phyloP scores from a whole-genome alignment of 2,113 vertebrate genomes.

The Isichthys henryi region DNA sequence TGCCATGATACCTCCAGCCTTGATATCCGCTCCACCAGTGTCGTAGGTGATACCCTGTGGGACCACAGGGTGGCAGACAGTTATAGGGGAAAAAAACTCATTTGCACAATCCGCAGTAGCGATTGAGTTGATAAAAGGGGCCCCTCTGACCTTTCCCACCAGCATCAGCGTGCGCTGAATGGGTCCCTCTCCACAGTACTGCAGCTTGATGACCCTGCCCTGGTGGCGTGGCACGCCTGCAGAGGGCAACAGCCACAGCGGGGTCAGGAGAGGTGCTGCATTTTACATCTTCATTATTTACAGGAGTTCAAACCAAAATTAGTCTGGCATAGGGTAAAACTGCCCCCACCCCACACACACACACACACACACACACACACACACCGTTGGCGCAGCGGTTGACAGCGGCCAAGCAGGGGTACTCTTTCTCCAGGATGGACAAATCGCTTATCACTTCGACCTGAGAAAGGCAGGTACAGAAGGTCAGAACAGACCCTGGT shows the following conservation, averaged over 20 bases:
- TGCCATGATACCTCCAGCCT: constrained; percentile 68
- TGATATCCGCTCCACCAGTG: constrained; percentile 72
- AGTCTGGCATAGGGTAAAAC: background rate
- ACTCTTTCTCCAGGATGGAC: constrained; percentile 54
- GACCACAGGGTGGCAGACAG: background rate
- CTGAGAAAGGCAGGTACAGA: constrained; percentile 35
- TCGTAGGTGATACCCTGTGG: constrained; percentile 69
- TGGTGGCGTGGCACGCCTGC: constrained; percentile 64
- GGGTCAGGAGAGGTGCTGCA: background rate
- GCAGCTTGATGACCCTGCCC: constrained; percentile 62
- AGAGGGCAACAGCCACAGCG: background rate
- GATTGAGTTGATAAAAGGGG: background rate
- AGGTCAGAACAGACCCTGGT: background rate
- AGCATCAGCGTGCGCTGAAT: constrained; percentile 61
- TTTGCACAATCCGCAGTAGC: background rate
- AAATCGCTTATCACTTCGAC: constrained; percentile 55
- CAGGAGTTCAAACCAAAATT: background rate
- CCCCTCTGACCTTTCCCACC: constrained; percentile 63
- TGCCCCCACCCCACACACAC: too few relatives aligned
- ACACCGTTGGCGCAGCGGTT: constrained; percentile 69
- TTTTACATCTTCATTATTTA: background rate
- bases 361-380: background rate
- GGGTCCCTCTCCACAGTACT: constrained; percentile 61
- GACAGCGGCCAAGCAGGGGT: constrained; percentile 68
- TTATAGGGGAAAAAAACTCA: background rate